Evolutionary conservation across 2,113 vertebrate genomes (phyloP).

Genomic region (Sakesphorus luctuosus): DNA sequence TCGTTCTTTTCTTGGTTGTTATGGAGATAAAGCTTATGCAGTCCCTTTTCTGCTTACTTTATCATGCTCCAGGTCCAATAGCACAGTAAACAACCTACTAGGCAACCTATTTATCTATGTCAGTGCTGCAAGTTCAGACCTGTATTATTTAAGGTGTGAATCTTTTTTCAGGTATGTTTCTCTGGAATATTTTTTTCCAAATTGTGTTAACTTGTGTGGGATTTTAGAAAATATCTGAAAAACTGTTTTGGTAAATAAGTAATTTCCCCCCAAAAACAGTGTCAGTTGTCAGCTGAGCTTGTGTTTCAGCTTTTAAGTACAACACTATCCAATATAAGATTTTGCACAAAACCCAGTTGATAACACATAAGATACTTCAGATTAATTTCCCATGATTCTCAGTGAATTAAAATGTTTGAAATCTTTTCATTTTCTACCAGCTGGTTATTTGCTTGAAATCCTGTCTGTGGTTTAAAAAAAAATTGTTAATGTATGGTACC

Average conservation of each 20-base stretch:
- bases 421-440: neutral
- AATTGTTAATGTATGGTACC: neutral
- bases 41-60: slow-evolving; percentile 52
- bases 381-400: neutral
- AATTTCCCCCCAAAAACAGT: neutral
- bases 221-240: neutral
- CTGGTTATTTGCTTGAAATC: neutral
- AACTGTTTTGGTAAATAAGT: neutral
- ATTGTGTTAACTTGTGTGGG: neutral
- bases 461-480: neutral
- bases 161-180: slow-evolving; percentile 65
- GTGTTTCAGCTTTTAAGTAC: neutral
- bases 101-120: slow-evolving; percentile 82
- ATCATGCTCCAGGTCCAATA: slow-evolving; percentile 75
- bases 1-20: slow-evolving; percentile 72
- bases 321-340: neutral
- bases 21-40: slow-evolving; percentile 68
- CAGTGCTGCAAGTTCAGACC: slow-evolving; percentile 75
- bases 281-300: neutral
- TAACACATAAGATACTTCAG: neutral
- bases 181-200: neutral
- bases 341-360: neutral
- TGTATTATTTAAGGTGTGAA: slow-evolving; percentile 77
- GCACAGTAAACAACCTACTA: slow-evolving; percentile 81
- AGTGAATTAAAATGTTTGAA: neutral